Evolutionary conservation across 2,113 vertebrate genomes (phyloP), one percentile per base, ranked within the genome.

Genomic region (Boleophthalmus pectinirostris): DNA sequence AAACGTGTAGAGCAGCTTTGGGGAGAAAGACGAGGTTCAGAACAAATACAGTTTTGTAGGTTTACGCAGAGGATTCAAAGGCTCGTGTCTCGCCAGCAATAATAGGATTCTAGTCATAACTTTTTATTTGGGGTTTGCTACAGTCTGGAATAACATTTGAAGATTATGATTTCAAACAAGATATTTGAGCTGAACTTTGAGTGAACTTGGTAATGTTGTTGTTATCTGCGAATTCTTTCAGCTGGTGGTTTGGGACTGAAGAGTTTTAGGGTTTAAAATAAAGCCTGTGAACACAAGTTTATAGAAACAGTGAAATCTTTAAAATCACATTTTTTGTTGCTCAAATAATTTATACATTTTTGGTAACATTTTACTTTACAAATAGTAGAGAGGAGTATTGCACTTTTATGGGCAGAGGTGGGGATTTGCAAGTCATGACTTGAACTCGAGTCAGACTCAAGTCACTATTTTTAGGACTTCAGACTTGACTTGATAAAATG

Each of bases 1-100:
- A 89, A 75, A 82, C 77, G 77, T 20, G 78, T 82, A 77, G 88
- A 82, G 78, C 70, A 29, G 84, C 79, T 82, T 84, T 84, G 70
- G 63, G 80, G 69, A 33, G 81, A 76, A 77, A 75, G 70, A 77
- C 69, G 82, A 69, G 70, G 81, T 82, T 88, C 77, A 81, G 75
- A 66, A 84, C 70, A 90, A 86, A 90, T 66, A 69, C 53, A 74
- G 79, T 77, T 63, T 71, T 69, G 47, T 60, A 35, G 78, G 66
- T 74, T 81, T 82, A 82, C 43, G 75, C 73, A 46, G 20, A 63
- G 38, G 43, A 81, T 88, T 91, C 83, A 91, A 88, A 84, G 66
- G 78, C 83, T 80, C 69, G 85, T 68, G 60, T 80, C 79, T 78
- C 56, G 1, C 78, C 72, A 80, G 72, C 66, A 33, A 20, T 75